phyloP scores from a whole-genome alignment of 2,888 invertebrate genomes.

The Margaritifera margaritifera region DNA sequence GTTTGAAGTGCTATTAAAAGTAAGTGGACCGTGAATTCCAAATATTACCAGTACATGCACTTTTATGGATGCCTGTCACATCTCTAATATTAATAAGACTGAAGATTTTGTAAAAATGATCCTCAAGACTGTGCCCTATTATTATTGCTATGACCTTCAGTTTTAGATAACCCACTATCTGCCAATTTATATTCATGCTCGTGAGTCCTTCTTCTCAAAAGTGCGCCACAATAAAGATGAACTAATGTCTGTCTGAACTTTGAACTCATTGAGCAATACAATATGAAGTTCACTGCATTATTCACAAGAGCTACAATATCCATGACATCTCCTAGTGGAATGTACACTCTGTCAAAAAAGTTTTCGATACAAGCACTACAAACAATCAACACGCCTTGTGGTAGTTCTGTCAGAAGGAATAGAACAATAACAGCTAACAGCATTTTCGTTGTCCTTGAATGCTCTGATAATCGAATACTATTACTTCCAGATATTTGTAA shows the following conservation, averaged over 20 bases:
- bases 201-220: slow-evolving; percentile 18
- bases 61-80: no score
- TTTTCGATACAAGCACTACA: slow-evolving; percentile 82
- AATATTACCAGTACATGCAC: no score
- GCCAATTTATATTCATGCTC: slow-evolving; percentile 37
- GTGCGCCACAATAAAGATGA: slow-evolving; percentile 47
- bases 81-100: no score
- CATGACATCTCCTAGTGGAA: slow-evolving; percentile 82
- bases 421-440: slow-evolving; percentile 87
- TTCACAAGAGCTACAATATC: slow-evolving; percentile 92
- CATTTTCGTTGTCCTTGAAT: slow-evolving; percentile 89
- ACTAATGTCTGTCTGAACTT: slow-evolving; percentile 83
- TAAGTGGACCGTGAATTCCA: no score
- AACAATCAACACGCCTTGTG: slow-evolving; percentile 84
- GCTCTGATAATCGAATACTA: slow-evolving; percentile 55
- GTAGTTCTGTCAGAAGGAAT: slow-evolving; percentile 91
- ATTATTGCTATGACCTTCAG: slow-evolving; percentile 46
- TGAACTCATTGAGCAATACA: slow-evolving; percentile 94
- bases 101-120: not conserved
- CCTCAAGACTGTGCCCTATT: slow-evolving; percentile 17
- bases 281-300: slow-evolving; percentile 92
- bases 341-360: slow-evolving; percentile 80
- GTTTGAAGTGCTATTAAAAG: no score
- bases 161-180: slow-evolving; percentile 25
- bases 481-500: slow-evolving; percentile 58